Evolutionary conservation across 2,113 vertebrate species (phyloP), one percentile per base, ranked within the genome.

Genomic region (Ramphastos sulfuratus): DNA sequence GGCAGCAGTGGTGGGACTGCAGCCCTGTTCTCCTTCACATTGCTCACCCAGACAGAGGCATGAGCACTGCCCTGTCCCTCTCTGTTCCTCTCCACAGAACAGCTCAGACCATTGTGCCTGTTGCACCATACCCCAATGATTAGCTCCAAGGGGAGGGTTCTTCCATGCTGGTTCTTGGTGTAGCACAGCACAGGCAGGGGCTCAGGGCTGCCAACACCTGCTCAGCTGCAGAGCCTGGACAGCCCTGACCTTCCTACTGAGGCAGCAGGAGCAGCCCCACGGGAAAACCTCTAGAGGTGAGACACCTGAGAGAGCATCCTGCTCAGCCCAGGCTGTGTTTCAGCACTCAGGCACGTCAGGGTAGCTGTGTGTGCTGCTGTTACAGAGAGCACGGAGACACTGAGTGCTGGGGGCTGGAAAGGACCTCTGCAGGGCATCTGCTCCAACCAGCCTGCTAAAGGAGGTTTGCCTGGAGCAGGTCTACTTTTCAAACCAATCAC

Each of bases 61-160:
- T 1, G 1, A 70, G 28, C 35, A 2, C 4, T 9, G n/a, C n/a
- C 1, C 9, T 8, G 30, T 0, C 10, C 25, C 4, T 0, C 44
- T 65, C 63, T 8, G n/a, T 1, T 39, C 46, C 59, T 58, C 24
- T 2, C 17, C 46, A 24, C 21, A 5, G 6, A 12, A 54, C 64
- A 25, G 39, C 48, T 46, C 35, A 15, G n/a, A 18, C 48, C 12
- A 1, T 28, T 46, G 33, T 11, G 10, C 18, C 27, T 65, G 55
- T 21, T 6, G 15, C 21, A 17, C 31, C 13, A 7, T 4, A 14
- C 14, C 5, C 23, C 63, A 60, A 42, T 50, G 58, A 30, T 54
- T 27, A 71, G 30, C 52, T 56, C 17, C 0, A 2, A 56, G 44
- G 44, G 31, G 64, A 37, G 16, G 60, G 31, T 33, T 66, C 63